Evolutionary conservation across 2,888 invertebrate genomes (phyloP).

Genomic region (Branchipolynoe longqiensis): DNA sequence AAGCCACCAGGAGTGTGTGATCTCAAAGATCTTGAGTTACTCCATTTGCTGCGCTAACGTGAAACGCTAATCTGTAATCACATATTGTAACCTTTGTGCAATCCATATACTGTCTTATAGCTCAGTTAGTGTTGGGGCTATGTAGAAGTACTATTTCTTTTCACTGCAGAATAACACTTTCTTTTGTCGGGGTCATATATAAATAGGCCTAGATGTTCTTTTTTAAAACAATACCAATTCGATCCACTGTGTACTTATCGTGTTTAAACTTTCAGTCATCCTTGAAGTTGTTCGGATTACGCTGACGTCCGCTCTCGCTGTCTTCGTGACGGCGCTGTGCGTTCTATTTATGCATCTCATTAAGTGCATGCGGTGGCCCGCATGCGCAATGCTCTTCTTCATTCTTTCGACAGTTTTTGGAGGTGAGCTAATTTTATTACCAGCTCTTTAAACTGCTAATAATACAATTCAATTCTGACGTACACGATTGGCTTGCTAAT

Average conservation of each 20-base stretch:
- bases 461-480: no score
- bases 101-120: background rate
- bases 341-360: slow-evolving; percentile 1
- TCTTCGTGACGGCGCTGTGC: slow-evolving; percentile 28
- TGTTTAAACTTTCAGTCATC: background rate
- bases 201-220: no score
- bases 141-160: background rate
- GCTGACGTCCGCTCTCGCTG: background rate
- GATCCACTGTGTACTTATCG: background rate
- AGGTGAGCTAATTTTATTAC: background rate
- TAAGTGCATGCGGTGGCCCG: background rate
- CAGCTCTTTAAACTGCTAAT: no score
- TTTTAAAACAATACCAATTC: no score
- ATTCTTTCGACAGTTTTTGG: background rate
- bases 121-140: background rate
- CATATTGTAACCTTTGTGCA: no score
- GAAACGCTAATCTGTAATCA: no score
- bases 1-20: no score
- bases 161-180: background rate
- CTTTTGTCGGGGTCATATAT: no score
- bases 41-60: no score
- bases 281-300: background rate
- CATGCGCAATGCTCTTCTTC: background rate
- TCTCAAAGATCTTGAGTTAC: no score
- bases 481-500: no score